phyloP scores from a whole-genome alignment of 2,888 invertebrate genomes.

The Dynastes maya region DNA sequence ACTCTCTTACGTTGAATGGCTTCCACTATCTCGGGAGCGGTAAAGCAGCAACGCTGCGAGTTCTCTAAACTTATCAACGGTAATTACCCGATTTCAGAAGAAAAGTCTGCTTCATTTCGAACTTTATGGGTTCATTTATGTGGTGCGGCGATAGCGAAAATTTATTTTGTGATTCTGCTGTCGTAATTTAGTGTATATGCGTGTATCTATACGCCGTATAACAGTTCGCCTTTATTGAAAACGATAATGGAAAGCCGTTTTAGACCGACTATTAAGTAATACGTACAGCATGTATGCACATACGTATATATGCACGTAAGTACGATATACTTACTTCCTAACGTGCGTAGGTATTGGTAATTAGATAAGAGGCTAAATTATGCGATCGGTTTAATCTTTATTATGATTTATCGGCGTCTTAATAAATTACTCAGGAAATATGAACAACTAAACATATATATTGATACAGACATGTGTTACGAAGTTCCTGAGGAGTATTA shows the following conservation, averaged over 20 bases:
- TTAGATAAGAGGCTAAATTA: conserved; percentile 43
- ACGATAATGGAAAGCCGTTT: conserved; percentile 43
- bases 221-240: conserved; percentile 40
- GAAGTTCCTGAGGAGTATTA: neutral
- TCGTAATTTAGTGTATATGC: conserved; percentile 34
- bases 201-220: conserved; percentile 14
- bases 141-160: conserved; percentile 46
- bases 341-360: conserved; percentile 45
- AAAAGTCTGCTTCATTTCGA: conserved; percentile 46
- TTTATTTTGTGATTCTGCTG: conserved; percentile 44
- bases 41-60: conserved; percentile 39
- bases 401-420: conserved; percentile 43
- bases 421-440: conserved; percentile 28
- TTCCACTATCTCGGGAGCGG: conserved; percentile 37
- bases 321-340: conserved; percentile 33
- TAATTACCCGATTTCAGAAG: conserved; percentile 45
- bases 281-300: neutral
- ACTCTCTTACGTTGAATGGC: conserved; percentile 34
- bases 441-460: conserved; percentile 14
- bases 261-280: conserved; percentile 38
- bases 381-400: conserved; percentile 29
- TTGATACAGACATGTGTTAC: conserved; percentile 4
- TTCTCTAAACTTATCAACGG: conserved; percentile 44
- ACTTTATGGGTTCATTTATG: conserved; percentile 48
- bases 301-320: neutral